Evolutionary conservation across 2,113 vertebrate genomes (phyloP).

Genomic region (Reinhardtius hippoglossoides): DNA sequence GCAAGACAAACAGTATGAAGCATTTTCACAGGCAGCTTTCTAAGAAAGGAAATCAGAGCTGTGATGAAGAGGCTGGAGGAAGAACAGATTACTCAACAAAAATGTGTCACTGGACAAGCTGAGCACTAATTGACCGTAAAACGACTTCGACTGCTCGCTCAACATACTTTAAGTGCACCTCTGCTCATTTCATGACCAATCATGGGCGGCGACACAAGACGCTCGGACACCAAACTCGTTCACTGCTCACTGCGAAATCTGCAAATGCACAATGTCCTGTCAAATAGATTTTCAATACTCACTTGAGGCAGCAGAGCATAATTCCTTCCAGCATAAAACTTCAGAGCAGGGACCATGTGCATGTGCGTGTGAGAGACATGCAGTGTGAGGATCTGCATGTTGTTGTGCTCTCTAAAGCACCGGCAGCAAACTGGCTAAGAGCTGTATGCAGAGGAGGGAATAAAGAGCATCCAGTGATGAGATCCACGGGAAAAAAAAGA

Average conservation of each 20-base stretch:
- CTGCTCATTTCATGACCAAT: conserved; percentile 8
- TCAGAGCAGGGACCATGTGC: conserved; percentile 35
- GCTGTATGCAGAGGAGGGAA: conserved; percentile 75
- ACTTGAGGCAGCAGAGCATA: conserved; percentile 80
- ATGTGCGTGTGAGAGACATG: conserved; percentile 24
- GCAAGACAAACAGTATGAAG: conserved; percentile 58
- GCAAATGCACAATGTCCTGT: not conserved
- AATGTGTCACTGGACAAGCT: not conserved
- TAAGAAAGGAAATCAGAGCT: conserved; percentile 31
- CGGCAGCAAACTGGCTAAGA: conserved; percentile 61
- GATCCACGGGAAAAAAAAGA: conserved; percentile 28
- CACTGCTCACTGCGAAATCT: not conserved
- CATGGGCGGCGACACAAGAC: not conserved
- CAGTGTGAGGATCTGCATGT: conserved; percentile 35
- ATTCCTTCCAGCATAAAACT: conserved; percentile 53
- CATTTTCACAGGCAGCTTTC: conserved; percentile 50
- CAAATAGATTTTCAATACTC: conserved; percentile 52
- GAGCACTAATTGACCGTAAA: not conserved
- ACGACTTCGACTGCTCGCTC: not conserved
- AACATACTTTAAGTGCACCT: not conserved
- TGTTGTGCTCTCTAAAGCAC: conserved; percentile 49
- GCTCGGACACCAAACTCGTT: conserved; percentile 16
- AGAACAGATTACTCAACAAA: conserved; percentile 16
- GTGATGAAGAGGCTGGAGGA: conserved; percentile 9
- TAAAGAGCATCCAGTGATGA: conserved; percentile 68